These are phyloP conservation scores for Conus canariensis DNA, from an alignment of 2,888 invertebrate species.

Conservation along the genomic window DNA sequence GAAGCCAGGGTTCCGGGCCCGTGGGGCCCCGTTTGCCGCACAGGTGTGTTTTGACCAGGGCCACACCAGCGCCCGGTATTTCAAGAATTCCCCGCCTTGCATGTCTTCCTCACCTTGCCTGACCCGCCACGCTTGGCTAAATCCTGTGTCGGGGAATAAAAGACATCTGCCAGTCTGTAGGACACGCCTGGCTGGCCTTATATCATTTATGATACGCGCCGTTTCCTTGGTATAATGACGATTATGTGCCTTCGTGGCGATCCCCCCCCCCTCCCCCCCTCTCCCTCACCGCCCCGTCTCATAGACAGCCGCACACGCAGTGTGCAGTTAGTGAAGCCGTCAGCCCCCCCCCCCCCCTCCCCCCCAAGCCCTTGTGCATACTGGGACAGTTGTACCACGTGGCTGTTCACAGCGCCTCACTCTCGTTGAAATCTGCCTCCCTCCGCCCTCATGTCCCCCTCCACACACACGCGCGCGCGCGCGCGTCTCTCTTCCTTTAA, in stretches of 20 bases:
- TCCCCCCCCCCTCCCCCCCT: neutral
- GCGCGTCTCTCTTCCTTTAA: neutral
- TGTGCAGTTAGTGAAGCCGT: slow-evolving; percentile 27
- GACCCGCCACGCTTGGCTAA: slow-evolving; percentile 18
- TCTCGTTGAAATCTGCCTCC: too few species aligned
- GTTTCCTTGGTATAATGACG: slow-evolving; percentile 17
- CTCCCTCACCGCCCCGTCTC: too few species aligned
- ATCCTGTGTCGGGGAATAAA: slow-evolving; percentile 14
- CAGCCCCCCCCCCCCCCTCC: neutral
- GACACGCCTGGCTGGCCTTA: slow-evolving; percentile 27
- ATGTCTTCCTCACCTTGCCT: neutral
- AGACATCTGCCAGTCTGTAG: slow-evolving; percentile 29
- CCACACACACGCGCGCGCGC: neutral
- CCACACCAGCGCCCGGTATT: neutral
- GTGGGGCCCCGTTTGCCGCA: neutral
- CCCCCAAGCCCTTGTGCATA: neutral
- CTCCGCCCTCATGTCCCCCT: neutral
- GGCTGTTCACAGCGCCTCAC: neutral
- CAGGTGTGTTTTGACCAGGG: neutral
- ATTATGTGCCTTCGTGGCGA: slow-evolving; percentile 30
- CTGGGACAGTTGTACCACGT: neutral
- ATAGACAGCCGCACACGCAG: neutral
- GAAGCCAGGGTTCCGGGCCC: neutral
- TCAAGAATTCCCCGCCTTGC: slow-evolving; percentile 26
- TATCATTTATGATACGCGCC: slow-evolving; percentile 36